phyloP scores from a whole-genome alignment of 2,113 vertebrate species.

The Sinocyclocheilus grahami region DNA sequence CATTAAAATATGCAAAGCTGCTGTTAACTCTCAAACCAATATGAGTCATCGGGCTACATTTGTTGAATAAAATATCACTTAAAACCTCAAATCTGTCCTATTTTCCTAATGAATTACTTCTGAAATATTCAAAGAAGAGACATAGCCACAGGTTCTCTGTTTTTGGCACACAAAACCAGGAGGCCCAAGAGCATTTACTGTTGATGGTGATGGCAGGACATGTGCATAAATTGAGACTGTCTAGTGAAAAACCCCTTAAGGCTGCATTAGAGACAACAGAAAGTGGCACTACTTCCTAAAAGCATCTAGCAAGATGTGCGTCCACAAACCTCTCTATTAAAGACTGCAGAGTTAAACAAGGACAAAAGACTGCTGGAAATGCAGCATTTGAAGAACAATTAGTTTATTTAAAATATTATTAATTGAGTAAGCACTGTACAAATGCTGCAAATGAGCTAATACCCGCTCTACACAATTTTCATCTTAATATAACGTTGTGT shows the following conservation, averaged over 20 bases:
- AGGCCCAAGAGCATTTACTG: conserved; percentile 17
- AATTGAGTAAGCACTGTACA: conserved; percentile 28
- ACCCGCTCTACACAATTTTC: conserved; percentile 39
- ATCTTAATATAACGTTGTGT: conserved; percentile 51
- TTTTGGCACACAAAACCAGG: conserved; percentile 33
- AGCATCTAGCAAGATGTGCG: not conserved
- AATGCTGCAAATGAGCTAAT: conserved; percentile 42
- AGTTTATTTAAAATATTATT: conserved; percentile 44
- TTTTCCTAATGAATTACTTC: conserved; percentile 45
- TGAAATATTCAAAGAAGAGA: conserved; percentile 46
- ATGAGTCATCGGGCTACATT: conserved; percentile 4
- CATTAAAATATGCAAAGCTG: conserved; percentile 27
- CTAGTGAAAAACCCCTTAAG: conserved; percentile 30
- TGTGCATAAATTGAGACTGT: conserved; percentile 39
- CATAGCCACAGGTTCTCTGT: conserved; percentile 42
- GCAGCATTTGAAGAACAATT: conserved; percentile 32
- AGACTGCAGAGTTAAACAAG: not conserved
- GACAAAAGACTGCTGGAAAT: conserved; percentile 26
- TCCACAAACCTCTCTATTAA: not conserved
- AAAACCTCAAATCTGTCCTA: conserved; percentile 23
- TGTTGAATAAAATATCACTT: conserved; percentile 33
- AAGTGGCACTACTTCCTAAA: conserved; percentile 19
- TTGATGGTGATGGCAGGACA: conserved; percentile 20
- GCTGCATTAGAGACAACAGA: conserved; percentile 15
- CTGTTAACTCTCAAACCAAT: conserved; percentile 28